Evolutionary conservation across 2,797 vertebrate species (phyloP).

Genomic region (Pipistrellus pipistrellus): DNA sequence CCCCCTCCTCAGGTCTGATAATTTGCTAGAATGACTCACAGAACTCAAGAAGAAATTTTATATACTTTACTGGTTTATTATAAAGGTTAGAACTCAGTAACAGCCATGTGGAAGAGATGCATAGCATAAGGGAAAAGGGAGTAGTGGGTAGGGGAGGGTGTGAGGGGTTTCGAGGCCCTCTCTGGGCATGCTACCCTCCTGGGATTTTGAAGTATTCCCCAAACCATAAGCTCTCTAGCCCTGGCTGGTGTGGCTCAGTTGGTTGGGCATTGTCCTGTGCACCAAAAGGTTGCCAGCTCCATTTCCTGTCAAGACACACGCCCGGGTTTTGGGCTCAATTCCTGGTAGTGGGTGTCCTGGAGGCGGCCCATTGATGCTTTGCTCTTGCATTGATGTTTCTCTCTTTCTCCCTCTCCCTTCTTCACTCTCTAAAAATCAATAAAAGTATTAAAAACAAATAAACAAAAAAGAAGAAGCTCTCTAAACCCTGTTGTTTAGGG

Average conservation of each 20-base stretch:
- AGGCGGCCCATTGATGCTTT: no score
- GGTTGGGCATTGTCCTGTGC: no score
- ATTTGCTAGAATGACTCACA: neutral
- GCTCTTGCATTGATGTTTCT: no score
- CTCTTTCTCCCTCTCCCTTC: no score
- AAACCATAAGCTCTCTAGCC: neutral
- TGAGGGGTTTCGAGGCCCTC: fast-evolving
- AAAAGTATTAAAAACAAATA: no score
- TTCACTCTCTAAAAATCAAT: no score
- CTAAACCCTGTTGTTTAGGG: neutral
- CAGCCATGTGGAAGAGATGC: neutral
- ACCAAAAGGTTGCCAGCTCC: no score
- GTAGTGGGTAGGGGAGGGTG: fast-evolving
- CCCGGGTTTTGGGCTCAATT: no score
- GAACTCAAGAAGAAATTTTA: neutral
- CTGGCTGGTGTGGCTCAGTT: no score
- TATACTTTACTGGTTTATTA: neutral
- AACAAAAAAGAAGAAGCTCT: neutral
- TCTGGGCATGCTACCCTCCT: neutral
- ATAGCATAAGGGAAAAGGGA: neutral
- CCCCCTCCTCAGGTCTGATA: neutral
- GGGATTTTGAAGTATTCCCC: neutral
- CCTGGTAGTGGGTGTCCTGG: no score
- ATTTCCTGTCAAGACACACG: no score
- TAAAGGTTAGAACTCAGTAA: neutral